phyloP scores from a whole-genome alignment of 2,797 vertebrate species.

The Manis crassicaudata region DNA sequence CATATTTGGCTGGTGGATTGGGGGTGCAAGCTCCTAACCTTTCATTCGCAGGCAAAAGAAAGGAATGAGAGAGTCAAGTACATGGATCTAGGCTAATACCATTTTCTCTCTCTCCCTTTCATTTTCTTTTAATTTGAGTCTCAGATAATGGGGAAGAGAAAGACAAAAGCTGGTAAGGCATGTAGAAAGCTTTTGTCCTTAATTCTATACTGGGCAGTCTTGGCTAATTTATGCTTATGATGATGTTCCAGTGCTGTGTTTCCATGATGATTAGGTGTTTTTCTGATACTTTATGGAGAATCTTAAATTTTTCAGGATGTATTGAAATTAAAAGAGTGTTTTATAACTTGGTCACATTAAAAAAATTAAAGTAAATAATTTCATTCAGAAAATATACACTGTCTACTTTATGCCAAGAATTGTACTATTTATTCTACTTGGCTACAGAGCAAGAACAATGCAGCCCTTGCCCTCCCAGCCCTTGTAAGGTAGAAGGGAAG shows the following conservation, averaged over 20 bases:
- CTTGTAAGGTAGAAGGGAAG: background rate
- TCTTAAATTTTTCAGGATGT: conserved; percentile 7
- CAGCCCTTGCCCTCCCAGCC: background rate
- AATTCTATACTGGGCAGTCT: conserved; percentile 5
- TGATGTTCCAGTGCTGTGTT: conserved; percentile 13
- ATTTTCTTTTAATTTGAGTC: conserved; percentile 26
- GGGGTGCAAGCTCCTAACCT: conserved; percentile 46
- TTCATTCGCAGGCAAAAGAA: conserved; percentile 60
- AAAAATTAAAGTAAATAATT: conserved; percentile 14
- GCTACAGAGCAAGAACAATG: background rate
- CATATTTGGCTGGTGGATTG: background rate
- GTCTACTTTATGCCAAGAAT: background rate
- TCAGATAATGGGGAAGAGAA: conserved; percentile 39
- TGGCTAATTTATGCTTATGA: conserved; percentile 14
- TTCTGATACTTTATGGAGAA: background rate
- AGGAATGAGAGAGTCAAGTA: conserved; percentile 49
- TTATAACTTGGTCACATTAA: background rate
- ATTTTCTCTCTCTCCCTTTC: conserved; percentile 1
- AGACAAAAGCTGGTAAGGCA: conserved; percentile 50
- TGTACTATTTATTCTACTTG: background rate
- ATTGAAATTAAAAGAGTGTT: conserved; percentile 42
- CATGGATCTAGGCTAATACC: conserved; percentile 32
- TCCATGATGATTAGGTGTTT: conserved; percentile 7
- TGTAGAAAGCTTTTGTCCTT: conserved; percentile 28
- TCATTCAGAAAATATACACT: background rate